These are phyloP conservation scores for Bradypus variegatus DNA, from an alignment of 2,797 vertebrate species.

Conservation along the genomic window DNA sequence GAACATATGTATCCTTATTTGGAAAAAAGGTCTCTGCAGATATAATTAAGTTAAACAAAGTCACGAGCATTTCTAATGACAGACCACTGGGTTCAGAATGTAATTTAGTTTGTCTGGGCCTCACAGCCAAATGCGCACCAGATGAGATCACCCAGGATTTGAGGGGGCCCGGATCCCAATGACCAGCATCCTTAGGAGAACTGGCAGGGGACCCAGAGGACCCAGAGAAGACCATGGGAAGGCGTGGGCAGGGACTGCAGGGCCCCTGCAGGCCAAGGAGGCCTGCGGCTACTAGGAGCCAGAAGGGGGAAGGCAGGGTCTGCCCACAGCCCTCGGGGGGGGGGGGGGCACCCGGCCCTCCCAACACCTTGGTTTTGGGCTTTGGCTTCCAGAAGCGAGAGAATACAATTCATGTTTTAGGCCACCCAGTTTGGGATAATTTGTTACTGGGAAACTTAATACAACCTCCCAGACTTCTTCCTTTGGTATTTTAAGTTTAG, in stretches of 20 bases:
- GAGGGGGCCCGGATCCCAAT: not conserved
- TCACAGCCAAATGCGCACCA: not conserved
- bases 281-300: not conserved
- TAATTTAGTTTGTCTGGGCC: too few relatives aligned
- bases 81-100: too few relatives aligned
- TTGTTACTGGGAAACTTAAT: not conserved
- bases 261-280: not conserved
- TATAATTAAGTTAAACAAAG: not conserved
- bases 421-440: not conserved
- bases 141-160: not conserved
- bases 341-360: not conserved
- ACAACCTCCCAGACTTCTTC: not conserved
- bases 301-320: not conserved
- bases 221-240: not conserved
- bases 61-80: too few relatives aligned
- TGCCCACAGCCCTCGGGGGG: not conserved
- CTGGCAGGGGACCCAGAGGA: not conserved
- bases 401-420: not conserved
- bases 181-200: not conserved
- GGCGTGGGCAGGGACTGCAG: not conserved
- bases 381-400: not conserved
- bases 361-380: not conserved
- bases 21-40: not conserved
- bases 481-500: not conserved
- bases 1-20: not conserved